phyloP scores from a whole-genome alignment of 2,797 vertebrate genomes.

The Odontamblyopus lacepedii region DNA sequence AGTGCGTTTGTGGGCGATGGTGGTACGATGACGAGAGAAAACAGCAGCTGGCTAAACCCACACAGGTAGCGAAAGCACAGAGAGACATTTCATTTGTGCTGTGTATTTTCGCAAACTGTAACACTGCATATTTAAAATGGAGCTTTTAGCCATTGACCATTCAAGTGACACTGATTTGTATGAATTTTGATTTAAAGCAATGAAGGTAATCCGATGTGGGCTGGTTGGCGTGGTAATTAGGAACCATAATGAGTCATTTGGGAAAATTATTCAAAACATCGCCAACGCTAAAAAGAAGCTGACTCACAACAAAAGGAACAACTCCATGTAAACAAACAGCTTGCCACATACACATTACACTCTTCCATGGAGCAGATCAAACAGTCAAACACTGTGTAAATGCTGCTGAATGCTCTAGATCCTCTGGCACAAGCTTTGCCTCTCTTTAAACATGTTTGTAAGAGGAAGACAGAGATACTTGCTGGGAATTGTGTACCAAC shows the following conservation, averaged over 20 bases:
- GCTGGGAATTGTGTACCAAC: neutral
- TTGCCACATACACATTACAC: slow-evolving; percentile 33
- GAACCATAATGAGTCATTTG: slow-evolving; percentile 23
- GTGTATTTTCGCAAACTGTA: slow-evolving; percentile 36
- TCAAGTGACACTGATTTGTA: slow-evolving; percentile 9
- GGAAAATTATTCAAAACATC: slow-evolving; percentile 4
- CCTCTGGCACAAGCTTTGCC: slow-evolving; percentile 36
- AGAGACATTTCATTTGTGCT: slow-evolving; percentile 41
- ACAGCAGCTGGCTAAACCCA: slow-evolving; percentile 31
- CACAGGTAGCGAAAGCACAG: slow-evolving; percentile 31
- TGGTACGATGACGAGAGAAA: slow-evolving; percentile 8
- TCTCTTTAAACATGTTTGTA: slow-evolving; percentile 33
- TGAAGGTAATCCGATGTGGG: slow-evolving; percentile 21
- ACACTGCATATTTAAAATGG: slow-evolving; percentile 14
- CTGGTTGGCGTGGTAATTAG: slow-evolving; percentile 28
- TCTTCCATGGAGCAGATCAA: slow-evolving; percentile 36
- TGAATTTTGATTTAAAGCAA: slow-evolving; percentile 9
- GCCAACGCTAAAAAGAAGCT: slow-evolving; percentile 18
- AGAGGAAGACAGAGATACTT: slow-evolving; percentile 5
- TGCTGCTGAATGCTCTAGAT: slow-evolving; percentile 34
- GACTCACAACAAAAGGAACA: slow-evolving; percentile 23
- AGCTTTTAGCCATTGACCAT: slow-evolving; percentile 9
- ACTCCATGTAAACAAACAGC: slow-evolving; percentile 26
- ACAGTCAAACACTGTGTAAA: slow-evolving; percentile 48
- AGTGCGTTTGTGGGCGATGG: slow-evolving; percentile 10